Percentiles rank a stretch among this genome's conserved stretches.
These are phyloP conservation scores for Cryptotis parvus DNA, from an alignment of 2,113 vertebrate species.

Conservation along the genomic window DNA sequence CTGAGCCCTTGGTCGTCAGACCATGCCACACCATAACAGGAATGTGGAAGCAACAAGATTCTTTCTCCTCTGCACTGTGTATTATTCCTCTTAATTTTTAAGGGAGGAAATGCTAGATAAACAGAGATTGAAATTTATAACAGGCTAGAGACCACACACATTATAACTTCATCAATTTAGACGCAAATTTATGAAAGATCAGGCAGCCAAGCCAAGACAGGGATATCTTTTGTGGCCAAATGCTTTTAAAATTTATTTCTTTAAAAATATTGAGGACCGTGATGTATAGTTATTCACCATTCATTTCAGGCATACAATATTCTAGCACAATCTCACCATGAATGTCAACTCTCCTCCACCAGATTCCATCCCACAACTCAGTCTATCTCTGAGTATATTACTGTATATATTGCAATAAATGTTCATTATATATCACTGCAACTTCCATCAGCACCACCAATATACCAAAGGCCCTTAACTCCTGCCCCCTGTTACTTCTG, in stretches of 20 bases:
- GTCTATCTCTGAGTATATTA: no score
- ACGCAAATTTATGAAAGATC: constrained; percentile 25
- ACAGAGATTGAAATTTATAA: constrained; percentile 51
- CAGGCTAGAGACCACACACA: constrained; percentile 1
- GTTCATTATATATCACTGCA: no score
- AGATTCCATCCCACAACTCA: no score
- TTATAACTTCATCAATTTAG: constrained; percentile 42
- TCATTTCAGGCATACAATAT: no score
- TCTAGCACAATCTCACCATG: no score
- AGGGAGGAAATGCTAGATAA: constrained; percentile 19
- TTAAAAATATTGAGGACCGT: no score
- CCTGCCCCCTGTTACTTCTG: no score
- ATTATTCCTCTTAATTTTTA: not conserved
- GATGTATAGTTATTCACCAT: no score
- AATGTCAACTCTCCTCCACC: no score
- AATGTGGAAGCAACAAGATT: constrained; percentile 35
- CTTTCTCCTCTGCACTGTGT: constrained; percentile 13
- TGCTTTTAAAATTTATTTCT: not conserved
- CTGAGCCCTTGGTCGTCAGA: constrained; percentile 52
- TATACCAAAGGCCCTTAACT: no score
- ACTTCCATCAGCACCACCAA: no score
- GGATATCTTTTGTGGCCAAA: not conserved
- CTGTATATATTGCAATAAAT: no score
- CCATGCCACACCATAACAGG: constrained; percentile 46
- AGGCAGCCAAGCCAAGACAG: constrained; percentile 10